Base-by-base conservation (phyloP, 2,797 vertebrate species). In the Chlorospingus semifuscus region DNA sequence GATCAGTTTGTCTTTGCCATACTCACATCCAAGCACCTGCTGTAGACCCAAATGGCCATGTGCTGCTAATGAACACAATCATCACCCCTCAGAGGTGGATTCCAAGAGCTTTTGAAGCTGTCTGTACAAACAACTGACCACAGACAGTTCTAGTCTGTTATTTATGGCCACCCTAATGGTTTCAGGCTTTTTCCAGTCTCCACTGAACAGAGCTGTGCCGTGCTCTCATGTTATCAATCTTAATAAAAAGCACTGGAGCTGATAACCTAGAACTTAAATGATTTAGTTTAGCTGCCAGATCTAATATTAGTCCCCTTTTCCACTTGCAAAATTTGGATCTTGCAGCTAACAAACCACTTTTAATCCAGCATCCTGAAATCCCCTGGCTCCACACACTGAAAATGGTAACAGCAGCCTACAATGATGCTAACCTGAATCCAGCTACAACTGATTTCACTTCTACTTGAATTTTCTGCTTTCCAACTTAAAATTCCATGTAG, bases 181-280 rank as follows among this genome's bases (percentile, higher is more conserved):
- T 85, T 76, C 61, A 93, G 83, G 36, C 20, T 92, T 69, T 87
- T 72, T 65, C 72, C 63, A 80, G 70, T 81, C 60, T 79, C 68
- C 27, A 14, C 14, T 74, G 41, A 87, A 42, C 24, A 86, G 55
- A 91, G 16, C 24, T 81, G 49, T 83, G 42, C 91, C 61, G 22
- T 24, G 22, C n/a, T 90, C 41, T 53, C 24, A 18, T 2, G 5
- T 59, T 75, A 95, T 94, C 74, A 71, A 79, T 95, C 82, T 94
- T 95, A 72, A 91, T 77, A 95, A 94, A 94, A 94, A 94, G 47
- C 46, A 75, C 19, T 66, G 60, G 16, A 41, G 46, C 77, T 79
- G 71, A 82, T 95, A 96, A 93, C 32, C 65, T 80, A 94, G 78
- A 84, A 87, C 26, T 11, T 83, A 57, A 96, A 47, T 12, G 8